A percentile compares a stretch with the other conserved stretches of the same genome.
phyloP scores from a whole-genome alignment of 2,113 vertebrate species.

The Pelodiscus sinensis region DNA sequence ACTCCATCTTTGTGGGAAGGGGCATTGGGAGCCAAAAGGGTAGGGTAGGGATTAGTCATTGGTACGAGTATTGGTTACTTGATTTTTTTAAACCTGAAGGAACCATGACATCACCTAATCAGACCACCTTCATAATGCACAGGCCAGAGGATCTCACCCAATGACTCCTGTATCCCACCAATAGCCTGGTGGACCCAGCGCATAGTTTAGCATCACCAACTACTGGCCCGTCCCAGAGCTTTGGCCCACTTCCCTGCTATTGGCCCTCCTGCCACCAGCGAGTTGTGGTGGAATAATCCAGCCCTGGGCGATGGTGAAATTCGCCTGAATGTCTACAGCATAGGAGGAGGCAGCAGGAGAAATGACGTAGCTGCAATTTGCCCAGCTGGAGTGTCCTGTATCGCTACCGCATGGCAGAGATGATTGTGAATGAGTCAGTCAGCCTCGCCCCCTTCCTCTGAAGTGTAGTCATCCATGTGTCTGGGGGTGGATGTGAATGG shows the following conservation, averaged over 20 bases:
- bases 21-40: not conserved
- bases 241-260: not conserved
- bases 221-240: not conserved
- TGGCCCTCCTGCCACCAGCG: not conserved
- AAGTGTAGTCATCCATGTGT: rapidly evolving
- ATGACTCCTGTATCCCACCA: not conserved
- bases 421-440: not conserved
- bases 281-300: not conserved
- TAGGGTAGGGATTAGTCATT: not conserved
- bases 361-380: not conserved
- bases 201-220: not conserved
- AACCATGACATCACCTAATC: not conserved
- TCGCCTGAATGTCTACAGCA: not conserved
- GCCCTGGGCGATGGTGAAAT: not conserved
- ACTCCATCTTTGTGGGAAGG: not conserved
- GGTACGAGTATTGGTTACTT: not conserved
- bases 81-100: not conserved
- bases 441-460: not conserved
- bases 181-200: not conserved
- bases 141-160: not conserved
- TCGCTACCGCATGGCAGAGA: not conserved
- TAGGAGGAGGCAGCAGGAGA: not conserved
- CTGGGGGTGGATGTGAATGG: not conserved
- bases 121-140: not conserved
- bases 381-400: not conserved